Evolutionary conservation across 2,113 vertebrate genomes (phyloP).

Genomic region (Tricholaema leucomelas): DNA sequence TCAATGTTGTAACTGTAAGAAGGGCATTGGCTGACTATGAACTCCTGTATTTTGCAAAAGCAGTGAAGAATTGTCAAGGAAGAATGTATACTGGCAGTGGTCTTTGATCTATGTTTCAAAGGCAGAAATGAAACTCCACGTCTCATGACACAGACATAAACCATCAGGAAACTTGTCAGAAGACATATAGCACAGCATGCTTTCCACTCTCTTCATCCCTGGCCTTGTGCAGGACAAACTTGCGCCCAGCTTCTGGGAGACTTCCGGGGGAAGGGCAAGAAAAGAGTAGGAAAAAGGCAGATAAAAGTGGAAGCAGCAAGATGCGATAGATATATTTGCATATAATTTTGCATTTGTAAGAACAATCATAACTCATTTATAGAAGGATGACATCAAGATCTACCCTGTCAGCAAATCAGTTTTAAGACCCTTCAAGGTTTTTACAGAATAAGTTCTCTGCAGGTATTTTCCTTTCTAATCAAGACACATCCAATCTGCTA

Average conservation of each 20-base stretch:
- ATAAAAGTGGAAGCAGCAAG: background rate
- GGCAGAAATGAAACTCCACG: background rate
- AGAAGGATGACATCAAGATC: background rate
- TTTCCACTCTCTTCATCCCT: background rate
- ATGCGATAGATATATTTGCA: background rate
- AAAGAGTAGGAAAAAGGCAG: background rate
- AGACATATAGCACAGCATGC: background rate
- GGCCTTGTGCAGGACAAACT: background rate
- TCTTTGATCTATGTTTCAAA: constrained; percentile 1
- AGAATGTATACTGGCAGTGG: background rate
- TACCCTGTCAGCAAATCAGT: background rate
- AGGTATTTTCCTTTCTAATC: background rate
- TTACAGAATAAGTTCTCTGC: background rate
- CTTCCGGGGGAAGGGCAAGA: background rate
- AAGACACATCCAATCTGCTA: background rate
- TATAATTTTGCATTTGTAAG: constrained; percentile 10
- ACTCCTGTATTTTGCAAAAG: background rate
- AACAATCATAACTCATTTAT: background rate
- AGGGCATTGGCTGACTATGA: background rate
- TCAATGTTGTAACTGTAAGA: background rate
- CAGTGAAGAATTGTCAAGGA: background rate
- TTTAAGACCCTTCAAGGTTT: background rate
- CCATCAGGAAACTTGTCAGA: background rate
- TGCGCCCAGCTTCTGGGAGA: background rate
- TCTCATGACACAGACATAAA: background rate